Evolutionary conservation across 2,797 vertebrate species (phyloP).

Genomic region (Chloroceryle amazona): DNA sequence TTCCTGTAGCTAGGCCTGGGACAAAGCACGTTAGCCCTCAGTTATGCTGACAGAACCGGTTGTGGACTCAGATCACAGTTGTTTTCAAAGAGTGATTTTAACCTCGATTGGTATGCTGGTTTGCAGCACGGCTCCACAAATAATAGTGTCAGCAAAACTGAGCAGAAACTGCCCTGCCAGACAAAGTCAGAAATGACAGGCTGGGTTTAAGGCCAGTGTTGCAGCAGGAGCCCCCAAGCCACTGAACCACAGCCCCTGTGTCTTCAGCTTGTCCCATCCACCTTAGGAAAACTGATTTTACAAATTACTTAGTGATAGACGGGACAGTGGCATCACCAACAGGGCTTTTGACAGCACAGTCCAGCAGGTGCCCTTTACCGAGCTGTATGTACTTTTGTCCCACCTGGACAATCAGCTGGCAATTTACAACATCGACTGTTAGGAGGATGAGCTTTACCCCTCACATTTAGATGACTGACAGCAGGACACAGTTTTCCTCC

Average conservation of each 20-base stretch:
- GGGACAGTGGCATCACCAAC: background rate
- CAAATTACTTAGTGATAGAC: background rate
- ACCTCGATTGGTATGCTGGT: background rate
- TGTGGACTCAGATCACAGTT: background rate
- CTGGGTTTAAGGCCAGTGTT: background rate
- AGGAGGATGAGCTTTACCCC: background rate
- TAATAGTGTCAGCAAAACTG: background rate
- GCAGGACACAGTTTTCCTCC: background rate
- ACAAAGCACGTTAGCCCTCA: background rate
- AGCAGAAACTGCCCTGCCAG: constrained; percentile 8
- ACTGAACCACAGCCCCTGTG: background rate
- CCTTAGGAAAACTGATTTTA: background rate
- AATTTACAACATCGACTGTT: background rate
- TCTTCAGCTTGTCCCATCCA: background rate
- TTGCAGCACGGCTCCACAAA: background rate
- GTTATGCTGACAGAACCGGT: background rate
- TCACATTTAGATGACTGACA: background rate
- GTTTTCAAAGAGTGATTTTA: constrained; percentile 50
- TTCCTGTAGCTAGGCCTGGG: background rate
- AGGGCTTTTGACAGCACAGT: background rate
- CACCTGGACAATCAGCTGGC: background rate
- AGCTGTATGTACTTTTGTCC: background rate
- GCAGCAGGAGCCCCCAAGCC: background rate
- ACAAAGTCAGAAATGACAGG: background rate
- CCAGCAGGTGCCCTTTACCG: background rate